A percentile compares a stretch with the other conserved stretches of the same genome.
These are phyloP conservation scores for Heteronetta atricapilla DNA, from an alignment of 2,113 vertebrate species.

Conservation along the genomic window DNA sequence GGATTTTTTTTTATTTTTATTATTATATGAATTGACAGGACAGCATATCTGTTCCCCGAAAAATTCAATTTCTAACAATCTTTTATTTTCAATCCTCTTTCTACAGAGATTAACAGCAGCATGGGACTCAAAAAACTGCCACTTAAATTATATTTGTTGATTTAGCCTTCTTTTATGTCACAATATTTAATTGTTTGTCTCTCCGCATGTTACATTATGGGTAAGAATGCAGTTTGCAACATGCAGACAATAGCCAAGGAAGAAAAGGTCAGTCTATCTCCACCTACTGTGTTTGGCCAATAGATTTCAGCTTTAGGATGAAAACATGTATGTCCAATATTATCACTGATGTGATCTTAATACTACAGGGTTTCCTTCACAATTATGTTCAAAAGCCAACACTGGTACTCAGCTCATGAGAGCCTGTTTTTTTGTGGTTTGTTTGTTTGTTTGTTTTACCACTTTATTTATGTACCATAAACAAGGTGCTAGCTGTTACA, in stretches of 20 bases:
- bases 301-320: neutral
- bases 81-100: neutral
- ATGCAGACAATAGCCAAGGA: neutral
- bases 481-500: neutral
- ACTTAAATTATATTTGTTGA: neutral
- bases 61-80: neutral
- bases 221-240: neutral
- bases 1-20: neutral
- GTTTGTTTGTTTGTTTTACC: neutral
- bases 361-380: neutral
- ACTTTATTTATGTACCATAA: neutral
- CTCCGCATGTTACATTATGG: neutral
- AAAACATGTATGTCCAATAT: neutral
- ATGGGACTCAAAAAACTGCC: neutral
- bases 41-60: neutral
- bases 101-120: neutral
- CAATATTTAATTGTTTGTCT: neutral
- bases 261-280: neutral
- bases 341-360: neutral
- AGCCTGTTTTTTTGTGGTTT: no score
- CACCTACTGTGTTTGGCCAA: neutral
- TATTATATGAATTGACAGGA: neutral
- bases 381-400: neutral
- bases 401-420: neutral
- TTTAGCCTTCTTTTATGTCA: neutral